A percentile compares a stretch with the other conserved stretches of the same genome.
These are phyloP conservation scores for Ashinkailepas kermadecensis DNA, from an alignment of 2,888 invertebrate species.

Conservation along the genomic window DNA sequence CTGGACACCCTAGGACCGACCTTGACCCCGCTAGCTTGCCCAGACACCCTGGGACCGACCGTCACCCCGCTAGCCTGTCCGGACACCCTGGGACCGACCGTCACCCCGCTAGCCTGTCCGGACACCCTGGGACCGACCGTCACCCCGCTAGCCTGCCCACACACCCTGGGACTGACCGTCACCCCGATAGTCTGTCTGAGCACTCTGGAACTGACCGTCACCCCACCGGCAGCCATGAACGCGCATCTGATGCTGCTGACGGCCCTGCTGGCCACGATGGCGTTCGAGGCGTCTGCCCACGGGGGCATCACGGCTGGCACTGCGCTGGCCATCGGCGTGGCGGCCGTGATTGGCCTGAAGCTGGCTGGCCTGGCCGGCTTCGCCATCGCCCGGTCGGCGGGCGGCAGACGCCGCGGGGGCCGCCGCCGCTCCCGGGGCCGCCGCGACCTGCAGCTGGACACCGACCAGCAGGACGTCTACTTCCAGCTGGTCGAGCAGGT, in stretches of 20 bases:
- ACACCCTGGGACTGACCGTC: too few relatives aligned
- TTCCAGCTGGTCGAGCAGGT: constrained; percentile 34
- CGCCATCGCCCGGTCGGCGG: constrained; percentile 10
- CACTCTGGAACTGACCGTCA: too few relatives aligned
- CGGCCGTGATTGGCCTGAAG: constrained; percentile 4
- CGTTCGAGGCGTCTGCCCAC: constrained; percentile 14
- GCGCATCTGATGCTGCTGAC: constrained; percentile 11
- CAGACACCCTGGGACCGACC: too few relatives aligned
- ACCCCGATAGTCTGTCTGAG: too few relatives aligned
- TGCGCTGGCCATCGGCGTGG: not conserved
- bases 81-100: too few relatives aligned
- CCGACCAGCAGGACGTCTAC: constrained; percentile 28
- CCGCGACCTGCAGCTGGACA: not conserved
- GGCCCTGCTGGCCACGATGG: constrained; percentile 17
- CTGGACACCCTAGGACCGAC: too few relatives aligned
- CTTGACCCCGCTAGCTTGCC: too few relatives aligned
- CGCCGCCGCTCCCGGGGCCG: constrained; percentile 28
- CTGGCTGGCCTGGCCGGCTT: constrained; percentile 19
- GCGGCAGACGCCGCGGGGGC: constrained; percentile 21
- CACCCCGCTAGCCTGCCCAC: too few relatives aligned
- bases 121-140: too few relatives aligned
- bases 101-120: too few relatives aligned
- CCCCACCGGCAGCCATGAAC: constrained; percentile 2
- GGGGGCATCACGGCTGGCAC: constrained; percentile 22
- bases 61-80: too few relatives aligned